phyloP scores from a whole-genome alignment of 2,113 vertebrate genomes.

The Origma solitaria region DNA sequence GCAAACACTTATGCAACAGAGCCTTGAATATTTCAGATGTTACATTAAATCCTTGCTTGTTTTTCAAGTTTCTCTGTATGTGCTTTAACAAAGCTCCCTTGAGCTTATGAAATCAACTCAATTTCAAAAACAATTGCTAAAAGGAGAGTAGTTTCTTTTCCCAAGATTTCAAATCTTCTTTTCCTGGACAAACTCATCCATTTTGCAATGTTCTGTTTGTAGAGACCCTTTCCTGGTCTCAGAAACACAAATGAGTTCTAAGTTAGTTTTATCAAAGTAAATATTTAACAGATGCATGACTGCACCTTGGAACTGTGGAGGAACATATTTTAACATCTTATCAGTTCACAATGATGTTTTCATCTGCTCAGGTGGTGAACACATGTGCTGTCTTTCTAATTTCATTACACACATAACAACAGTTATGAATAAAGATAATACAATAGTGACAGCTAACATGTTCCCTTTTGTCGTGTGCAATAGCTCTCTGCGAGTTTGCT shows the following conservation, averaged over 20 bases:
- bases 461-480: not conserved
- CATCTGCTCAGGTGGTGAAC: constrained; percentile 50
- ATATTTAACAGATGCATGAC: constrained; percentile 38
- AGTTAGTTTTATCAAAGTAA: constrained; percentile 23
- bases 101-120: not conserved
- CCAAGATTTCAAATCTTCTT: not conserved
- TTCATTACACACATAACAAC: constrained; percentile 9
- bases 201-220: not conserved
- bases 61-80: not conserved
- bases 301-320: not conserved
- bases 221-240: not conserved
- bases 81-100: not conserved
- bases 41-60: not conserved
- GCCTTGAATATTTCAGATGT: not conserved
- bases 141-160: not conserved
- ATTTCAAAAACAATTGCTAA: not conserved
- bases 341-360: constrained; percentile 1
- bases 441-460: not conserved
- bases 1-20: not conserved
- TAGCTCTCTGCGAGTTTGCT: rapidly evolving
- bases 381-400: constrained; percentile 42
- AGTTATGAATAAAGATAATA: constrained; percentile 28
- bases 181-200: not conserved
- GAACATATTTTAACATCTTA: constrained; percentile 20
- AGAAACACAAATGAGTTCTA: not conserved